Conservation (phyloP, 2,797 vertebrate genomes). For the Aselliscus stoliczkanus region DNA sequence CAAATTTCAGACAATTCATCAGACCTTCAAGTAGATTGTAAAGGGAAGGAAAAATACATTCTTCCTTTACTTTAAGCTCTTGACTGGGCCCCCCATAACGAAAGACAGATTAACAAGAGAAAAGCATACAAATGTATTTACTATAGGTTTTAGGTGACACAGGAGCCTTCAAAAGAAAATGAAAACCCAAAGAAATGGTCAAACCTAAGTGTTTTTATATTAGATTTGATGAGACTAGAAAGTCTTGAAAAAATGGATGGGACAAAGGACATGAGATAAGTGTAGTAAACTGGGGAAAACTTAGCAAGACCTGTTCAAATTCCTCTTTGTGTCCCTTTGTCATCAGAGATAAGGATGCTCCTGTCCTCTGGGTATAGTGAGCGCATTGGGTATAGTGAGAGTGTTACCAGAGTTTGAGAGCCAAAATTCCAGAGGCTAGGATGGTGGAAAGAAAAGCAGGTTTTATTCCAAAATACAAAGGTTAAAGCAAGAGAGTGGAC, state of each 20-base stretch:
- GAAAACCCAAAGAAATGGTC: background rate
- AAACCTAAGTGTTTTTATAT: background rate
- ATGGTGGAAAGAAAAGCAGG: too few relatives aligned
- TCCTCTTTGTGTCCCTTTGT: background rate
- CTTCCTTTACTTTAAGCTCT: background rate
- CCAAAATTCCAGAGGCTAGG: too few relatives aligned
- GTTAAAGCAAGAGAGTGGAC: too few relatives aligned
- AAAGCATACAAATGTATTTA: background rate
- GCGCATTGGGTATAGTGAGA: too few relatives aligned
- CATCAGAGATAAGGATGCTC: background rate
- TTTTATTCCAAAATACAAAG: too few relatives aligned
- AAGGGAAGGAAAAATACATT: background rate
- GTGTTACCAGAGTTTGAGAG: too few relatives aligned
- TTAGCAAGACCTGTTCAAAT: background rate
- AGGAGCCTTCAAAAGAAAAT: background rate
- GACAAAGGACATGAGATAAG: background rate
- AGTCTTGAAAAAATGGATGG: background rate
- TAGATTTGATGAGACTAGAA: background rate
- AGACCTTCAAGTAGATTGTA: background rate
- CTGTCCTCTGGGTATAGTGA: background rate
- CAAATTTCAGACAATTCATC: background rate
- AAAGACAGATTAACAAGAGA: background rate
- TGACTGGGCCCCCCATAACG: background rate
- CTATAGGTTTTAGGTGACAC: background rate
- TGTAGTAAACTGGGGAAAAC: background rate